Conservation (phyloP, 2,797 vertebrate genomes). For the Myiothlypis coronata region DNA sequence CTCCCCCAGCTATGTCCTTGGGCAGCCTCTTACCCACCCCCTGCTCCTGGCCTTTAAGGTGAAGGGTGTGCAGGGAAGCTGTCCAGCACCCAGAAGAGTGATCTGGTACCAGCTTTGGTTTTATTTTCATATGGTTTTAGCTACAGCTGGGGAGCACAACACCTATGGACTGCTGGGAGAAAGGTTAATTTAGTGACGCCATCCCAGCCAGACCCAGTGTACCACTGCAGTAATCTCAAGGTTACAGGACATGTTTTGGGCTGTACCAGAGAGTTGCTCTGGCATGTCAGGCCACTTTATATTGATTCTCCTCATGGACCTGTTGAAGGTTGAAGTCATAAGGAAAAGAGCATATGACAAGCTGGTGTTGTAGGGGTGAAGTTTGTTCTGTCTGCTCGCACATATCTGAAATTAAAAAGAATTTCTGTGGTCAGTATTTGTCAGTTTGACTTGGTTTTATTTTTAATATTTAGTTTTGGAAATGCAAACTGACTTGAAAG, state of each 20-base stretch:
- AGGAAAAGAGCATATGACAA: background rate
- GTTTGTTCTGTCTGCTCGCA: background rate
- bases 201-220: background rate
- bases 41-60: background rate
- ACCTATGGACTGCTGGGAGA: accelerated
- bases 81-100: background rate
- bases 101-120: too few species aligned
- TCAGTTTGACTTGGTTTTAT: background rate
- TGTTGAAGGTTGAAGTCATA: background rate
- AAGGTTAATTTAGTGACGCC: background rate
- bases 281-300: background rate
- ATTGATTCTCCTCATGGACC: background rate
- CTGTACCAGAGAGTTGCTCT: background rate
- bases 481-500: background rate
- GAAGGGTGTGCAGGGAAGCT: background rate
- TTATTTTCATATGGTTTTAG: background rate
- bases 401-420: background rate
- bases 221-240: background rate
- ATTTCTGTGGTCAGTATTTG: background rate
- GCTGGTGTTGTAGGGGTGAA: background rate
- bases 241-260: background rate
- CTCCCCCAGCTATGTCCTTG: background rate
- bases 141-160: background rate
- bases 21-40: background rate
- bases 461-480: background rate